phyloP scores from a whole-genome alignment of 2,113 vertebrate species.

The Malaclemys terrapin region DNA sequence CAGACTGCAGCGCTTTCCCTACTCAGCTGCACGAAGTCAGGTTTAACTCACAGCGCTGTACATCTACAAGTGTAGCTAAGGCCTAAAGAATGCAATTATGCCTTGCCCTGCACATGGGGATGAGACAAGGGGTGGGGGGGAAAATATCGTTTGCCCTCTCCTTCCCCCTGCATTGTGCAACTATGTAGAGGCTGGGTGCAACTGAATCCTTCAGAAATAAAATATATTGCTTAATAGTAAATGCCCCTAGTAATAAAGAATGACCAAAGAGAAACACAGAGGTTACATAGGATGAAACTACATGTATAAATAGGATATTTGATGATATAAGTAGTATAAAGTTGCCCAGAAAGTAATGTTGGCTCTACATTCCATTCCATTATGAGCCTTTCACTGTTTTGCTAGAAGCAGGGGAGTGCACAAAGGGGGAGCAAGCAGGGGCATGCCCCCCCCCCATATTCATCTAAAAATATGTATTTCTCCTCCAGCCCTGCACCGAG shows the following conservation, averaged over 20 bases:
- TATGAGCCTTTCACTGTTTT: neutral
- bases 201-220: neutral
- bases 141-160: neutral
- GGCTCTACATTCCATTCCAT: neutral
- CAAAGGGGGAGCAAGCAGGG: no score
- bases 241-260: neutral
- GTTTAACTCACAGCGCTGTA: no score
- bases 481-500: no score
- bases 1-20: no score
- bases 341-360: neutral
- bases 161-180: neutral
- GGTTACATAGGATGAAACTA: neutral
- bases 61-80: no score
- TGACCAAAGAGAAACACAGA: rapidly evolving
- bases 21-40: no score
- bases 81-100: neutral
- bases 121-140: neutral
- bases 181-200: neutral
- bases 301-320: neutral
- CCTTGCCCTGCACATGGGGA: neutral
- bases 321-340: neutral
- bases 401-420: neutral
- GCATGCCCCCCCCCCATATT: rapidly evolving
- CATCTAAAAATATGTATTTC: no score
- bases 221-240: neutral